Conservation (phyloP, 2,888 invertebrate genomes). For the Synanthedon andrenaeformis region DNA sequence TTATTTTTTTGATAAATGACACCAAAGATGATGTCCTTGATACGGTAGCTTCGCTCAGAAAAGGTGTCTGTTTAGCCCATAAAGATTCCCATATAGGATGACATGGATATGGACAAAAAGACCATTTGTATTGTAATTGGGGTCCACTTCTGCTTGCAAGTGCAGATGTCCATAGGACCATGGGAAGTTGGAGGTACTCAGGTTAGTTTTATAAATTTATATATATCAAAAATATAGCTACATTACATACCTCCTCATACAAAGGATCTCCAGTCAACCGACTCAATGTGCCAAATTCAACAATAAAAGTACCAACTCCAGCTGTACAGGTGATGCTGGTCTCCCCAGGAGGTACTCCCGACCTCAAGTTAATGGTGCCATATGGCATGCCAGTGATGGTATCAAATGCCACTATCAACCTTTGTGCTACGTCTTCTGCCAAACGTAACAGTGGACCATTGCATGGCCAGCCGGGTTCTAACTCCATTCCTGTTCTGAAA, state of each 20-base stretch:
- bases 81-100: too few relatives aligned
- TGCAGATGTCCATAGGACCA: too few relatives aligned
- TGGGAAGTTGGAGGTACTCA: too few relatives aligned
- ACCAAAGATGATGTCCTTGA: too few relatives aligned
- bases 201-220: too few relatives aligned
- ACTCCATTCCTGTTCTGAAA: constrained; percentile 77
- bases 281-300: constrained; percentile 96
- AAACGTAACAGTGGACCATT: constrained; percentile 91
- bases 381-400: constrained; percentile 97
- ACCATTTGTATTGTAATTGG: too few relatives aligned
- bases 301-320: constrained; percentile 95
- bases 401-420: constrained; percentile 91
- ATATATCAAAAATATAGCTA: too few relatives aligned
- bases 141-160: too few relatives aligned
- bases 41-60: too few relatives aligned
- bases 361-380: constrained; percentile 92
- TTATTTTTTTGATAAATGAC: too few relatives aligned
- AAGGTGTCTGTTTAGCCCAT: too few relatives aligned
- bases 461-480: constrained; percentile 98
- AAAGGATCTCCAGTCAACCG: constrained; percentile 93
- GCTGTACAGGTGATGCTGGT: constrained; percentile 98
- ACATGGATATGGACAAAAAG: too few relatives aligned
- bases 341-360: constrained; percentile 94
- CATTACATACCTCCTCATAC: constrained; percentile 82
- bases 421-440: constrained; percentile 94